Evolutionary conservation across 1,140 invertebrate genomes (phyloP).

Genomic region (Drosophila cardini): DNA sequence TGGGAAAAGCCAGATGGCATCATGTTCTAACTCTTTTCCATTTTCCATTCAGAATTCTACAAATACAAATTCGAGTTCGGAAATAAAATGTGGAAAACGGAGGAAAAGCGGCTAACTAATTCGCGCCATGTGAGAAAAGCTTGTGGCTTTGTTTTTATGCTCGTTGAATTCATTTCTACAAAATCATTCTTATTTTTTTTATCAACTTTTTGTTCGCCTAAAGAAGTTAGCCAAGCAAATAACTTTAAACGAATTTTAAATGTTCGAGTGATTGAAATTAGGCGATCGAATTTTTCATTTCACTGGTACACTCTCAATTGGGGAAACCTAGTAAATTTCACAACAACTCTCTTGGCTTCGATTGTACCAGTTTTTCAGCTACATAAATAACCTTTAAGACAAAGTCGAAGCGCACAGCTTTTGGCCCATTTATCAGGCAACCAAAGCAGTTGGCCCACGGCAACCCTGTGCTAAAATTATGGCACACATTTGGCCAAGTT

Average conservation of each 20-base stretch:
- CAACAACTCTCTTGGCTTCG: neutral
- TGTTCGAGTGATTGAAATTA: conserved; percentile 72
- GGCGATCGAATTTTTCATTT: conserved; percentile 26
- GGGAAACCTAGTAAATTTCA: neutral
- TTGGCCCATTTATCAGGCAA: conserved; percentile 57
- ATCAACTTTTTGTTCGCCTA: conserved; percentile 51
- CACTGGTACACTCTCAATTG: too few relatives aligned
- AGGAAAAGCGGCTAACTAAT: conserved; percentile 42
- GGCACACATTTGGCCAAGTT: conserved; percentile 53
- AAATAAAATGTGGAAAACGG: conserved; percentile 1
- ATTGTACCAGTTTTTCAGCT: conserved; percentile 43
- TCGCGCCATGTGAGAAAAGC: conserved; percentile 49
- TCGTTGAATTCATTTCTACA: conserved; percentile 52
- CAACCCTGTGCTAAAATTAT: conserved; percentile 40
- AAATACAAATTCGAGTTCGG: conserved; percentile 59
- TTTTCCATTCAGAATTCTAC: conserved; percentile 72
- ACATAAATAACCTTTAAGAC: conserved; percentile 54
- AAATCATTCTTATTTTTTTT: conserved; percentile 35
- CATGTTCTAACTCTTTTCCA: conserved; percentile 1
- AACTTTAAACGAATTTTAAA: conserved; percentile 80
- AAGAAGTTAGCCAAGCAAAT: conserved; percentile 73
- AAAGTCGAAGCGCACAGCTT: conserved; percentile 13
- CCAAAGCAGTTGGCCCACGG: conserved; percentile 53
- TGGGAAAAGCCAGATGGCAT: conserved; percentile 3
- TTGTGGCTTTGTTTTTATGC: conserved; percentile 55